Evolutionary conservation across 2,113 vertebrate species (phyloP), one percentile per base, ranked within the genome.

Genomic region (Bucco capensis): DNA sequence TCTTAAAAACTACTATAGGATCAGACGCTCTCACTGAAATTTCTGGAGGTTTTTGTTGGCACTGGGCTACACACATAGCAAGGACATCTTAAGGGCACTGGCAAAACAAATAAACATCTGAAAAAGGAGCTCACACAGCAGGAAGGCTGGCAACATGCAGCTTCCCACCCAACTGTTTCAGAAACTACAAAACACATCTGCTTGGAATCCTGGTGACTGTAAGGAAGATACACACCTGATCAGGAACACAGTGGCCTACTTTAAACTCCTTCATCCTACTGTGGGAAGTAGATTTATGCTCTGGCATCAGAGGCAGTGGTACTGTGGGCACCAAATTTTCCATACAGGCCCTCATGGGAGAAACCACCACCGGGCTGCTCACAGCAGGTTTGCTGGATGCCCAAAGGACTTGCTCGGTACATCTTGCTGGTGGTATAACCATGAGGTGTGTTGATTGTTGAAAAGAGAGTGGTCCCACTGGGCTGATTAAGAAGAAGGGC

Each of bases 391-490:
- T 75, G 19, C 22, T 61, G 51, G 58, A 7, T 37, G 30, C n/a
- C 47, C 0, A 1, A 14, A 1, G 3, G 37, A 49, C 35, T 62
- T 17, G 9, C 46, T 76, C 5, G 18, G 72, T 51, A 21, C 19
- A 19, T 28, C 56, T n/a, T 61, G 15, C 31, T 37, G 85, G 31
- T 42, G 49, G 11, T 22, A 14, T 9, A 18, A 44, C 46, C 8
- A 0, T 3, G 15, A 0, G 0, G 12, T 0, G 1, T 16, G 53
- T 4, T 14, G 10, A 7, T 8, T 40, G 7, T n/a, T 33, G 54
- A 38, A 46, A 40, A 57, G 17, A n/a, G 6, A 57, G 24, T 11
- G 47, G 28, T 57, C 27, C 50, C 1, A 0, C 24, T 56, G 75
- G 35, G 30, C 42, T 87, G 27, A 10, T 1, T 2, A 35, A 58